Base-by-base conservation (phyloP, 2,888 invertebrate species). In the Achlya flavicornis region DNA sequence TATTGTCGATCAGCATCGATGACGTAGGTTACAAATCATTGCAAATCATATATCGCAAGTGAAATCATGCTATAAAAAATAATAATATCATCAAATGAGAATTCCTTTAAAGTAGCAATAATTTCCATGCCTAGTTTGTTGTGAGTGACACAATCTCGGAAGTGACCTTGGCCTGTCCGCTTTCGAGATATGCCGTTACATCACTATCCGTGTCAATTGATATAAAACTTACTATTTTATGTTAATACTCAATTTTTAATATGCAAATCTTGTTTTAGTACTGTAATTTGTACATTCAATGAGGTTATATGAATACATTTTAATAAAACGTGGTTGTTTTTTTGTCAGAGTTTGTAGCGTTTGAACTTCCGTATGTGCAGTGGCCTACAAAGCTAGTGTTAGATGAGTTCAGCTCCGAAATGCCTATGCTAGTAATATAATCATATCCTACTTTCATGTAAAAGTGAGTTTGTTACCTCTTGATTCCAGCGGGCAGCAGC, bases 131-230 rank as follows among this genome's bases (percentile, higher is more conserved):
- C n/a, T n/a, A n/a, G 53, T 53, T 3, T n/a, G 7, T 46, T 2
- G 12, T 46, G 10, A 10, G 53, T 53, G 53, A 19, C 53, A 53
- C 53, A 53, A 53, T 19, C 53, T 53, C 60, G 60, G 60, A 60
- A 60, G 60, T 14, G 60, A 41, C 60, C 60, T 60, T 60, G 60
- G 26, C 60, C 53, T 10, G 53, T n/a, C 7, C 60, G 41, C 60
- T 60, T 41, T 60, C 53, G 3, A 19, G 53, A 53, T 53, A 53
- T 19, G 12, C 60, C 6, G 19, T 60, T 60, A 41, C 60, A 60
- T 43, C 60, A 26, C 60, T 60, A 60, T 60, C 19, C 46, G n/a
- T 46, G 46, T 46, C 46, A 46, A 46, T 46, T 46, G 46, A 46
- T 46, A 53, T 53, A 53, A 8, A 53, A 19, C 16, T 10, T 10